A percentile compares a stretch with the other conserved stretches of the same genome.
Conservation (phyloP, 1,140 invertebrate genomes). For the Drosophila seguyi region DNA sequence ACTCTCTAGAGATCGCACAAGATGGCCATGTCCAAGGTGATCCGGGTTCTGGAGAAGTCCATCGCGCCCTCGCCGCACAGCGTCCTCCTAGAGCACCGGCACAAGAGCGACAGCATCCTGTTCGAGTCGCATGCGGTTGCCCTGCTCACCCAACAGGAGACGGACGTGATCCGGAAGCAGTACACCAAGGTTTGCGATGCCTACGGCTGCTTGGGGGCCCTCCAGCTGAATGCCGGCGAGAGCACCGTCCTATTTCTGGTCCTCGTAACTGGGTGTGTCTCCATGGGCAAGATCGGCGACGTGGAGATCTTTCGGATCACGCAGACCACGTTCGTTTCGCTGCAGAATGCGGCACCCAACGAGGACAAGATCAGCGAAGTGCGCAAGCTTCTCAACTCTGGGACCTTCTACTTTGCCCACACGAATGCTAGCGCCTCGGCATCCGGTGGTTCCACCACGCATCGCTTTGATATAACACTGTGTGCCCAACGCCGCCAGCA, state of each 20-base stretch:
- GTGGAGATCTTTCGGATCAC: conserved; percentile 97
- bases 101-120: conserved; percentile 92
- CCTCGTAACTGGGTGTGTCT: conserved; percentile 97
- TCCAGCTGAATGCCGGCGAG: conserved; percentile 94
- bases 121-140: conserved; percentile 96
- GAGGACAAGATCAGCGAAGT: conserved; percentile 93
- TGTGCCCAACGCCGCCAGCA: conserved; percentile 95
- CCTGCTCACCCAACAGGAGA: conserved; percentile 90
- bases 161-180: conserved; percentile 93
- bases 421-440: conserved; percentile 78
- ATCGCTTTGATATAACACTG: conserved; percentile 93
- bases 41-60: conserved; percentile 95
- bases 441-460: conserved; percentile 64
- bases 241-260: conserved; percentile 94
- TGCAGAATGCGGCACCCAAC: conserved; percentile 90
- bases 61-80: conserved; percentile 94
- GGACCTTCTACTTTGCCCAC: conserved; percentile 98
- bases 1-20: not conserved
- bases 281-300: conserved; percentile 96
- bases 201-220: conserved; percentile 96
- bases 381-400: conserved; percentile 96
- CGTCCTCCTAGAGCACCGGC: conserved; percentile 94
- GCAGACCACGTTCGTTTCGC: conserved; percentile 94
- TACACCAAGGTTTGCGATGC: conserved; percentile 96
- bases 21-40: conserved; percentile 97